Percentiles rank a stretch among this genome's conserved stretches.
Evolutionary conservation across 2,113 vertebrate species (phyloP).

Genomic region (Etia nguti): DNA sequence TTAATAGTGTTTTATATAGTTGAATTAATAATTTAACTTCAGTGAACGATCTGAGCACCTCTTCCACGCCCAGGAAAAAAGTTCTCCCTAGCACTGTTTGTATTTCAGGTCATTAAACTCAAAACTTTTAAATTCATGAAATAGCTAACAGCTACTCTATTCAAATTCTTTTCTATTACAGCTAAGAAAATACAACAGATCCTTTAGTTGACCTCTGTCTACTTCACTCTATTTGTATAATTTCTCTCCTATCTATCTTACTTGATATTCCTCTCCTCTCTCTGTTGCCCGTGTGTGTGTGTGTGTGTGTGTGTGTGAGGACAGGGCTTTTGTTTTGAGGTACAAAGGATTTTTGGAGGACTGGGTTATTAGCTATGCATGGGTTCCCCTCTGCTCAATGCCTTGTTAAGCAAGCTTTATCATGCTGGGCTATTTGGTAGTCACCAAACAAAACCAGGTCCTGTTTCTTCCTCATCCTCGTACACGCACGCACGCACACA

Average conservation of each 20-base stretch:
- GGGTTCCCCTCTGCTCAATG: conserved; percentile 50
- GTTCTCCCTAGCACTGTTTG: not conserved
- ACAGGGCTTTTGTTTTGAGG: conserved; percentile 41
- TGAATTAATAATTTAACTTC: not conserved
- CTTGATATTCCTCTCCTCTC: conserved; percentile 46
- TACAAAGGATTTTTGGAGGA: conserved; percentile 52
- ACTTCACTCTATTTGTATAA: not conserved
- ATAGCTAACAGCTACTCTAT: not conserved
- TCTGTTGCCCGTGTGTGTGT: not conserved
- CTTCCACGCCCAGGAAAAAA: not conserved
- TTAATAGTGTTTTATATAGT: not conserved
- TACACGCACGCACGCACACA: not conserved
- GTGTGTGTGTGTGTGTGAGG: not conserved
- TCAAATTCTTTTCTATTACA: not conserved
- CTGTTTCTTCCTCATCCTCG: conserved; percentile 25
- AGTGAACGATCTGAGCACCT: not conserved
- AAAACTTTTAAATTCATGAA: not conserved
- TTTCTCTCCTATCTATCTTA: not conserved
- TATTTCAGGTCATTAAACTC: not conserved
- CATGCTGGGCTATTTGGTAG: conserved; percentile 44
- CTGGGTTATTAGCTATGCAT: conserved; percentile 67
- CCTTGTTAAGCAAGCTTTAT: conserved; percentile 68
- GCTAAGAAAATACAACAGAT: not conserved
- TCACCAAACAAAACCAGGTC: conserved; percentile 54
- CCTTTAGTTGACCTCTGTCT: not conserved